Base-by-base conservation (phyloP, 2,888 invertebrate species). In the Saturnia japonica region DNA sequence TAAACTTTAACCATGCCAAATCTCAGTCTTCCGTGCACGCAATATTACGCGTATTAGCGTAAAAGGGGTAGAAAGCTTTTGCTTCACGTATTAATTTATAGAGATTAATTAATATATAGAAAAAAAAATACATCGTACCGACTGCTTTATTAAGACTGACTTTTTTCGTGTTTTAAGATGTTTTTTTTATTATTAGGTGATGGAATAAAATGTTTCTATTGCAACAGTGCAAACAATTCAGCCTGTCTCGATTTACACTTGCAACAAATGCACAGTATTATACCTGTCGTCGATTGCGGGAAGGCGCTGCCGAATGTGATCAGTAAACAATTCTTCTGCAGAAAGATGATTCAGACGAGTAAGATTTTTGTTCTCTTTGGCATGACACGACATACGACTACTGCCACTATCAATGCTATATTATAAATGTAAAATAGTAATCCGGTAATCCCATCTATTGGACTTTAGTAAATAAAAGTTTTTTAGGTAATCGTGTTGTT, bases 261-360 rank as follows among this genome's bases (percentile, higher is more conserved):
- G 67, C 95, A 95, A 72, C 94, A 93, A 70, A 95, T 95, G 82
- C 94, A 93, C 77, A 91, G 85, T 25, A 89, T 95, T 45, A 72
- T 89, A 0, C 88, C 88, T 66, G 82, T 88, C 0, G 87, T 88
- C 67, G 87, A 91, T 72, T 95, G 95, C 67, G 74, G 78, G 1
- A 80, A 78, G 51, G 62, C 81, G 0, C 72, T 84, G 3, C 82
- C 85, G 25, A 81, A 81, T 47, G 77, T 84, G 40, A 75, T 86
- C 62, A 86, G 85, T 71, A 85, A 87, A 12, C 86, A 91, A 42
- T 94, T 95, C 67, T 96, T 96, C 88, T 97, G 97, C 83, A 92
- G 97, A 70, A 97, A 96, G 87, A 95, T 96, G 62, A 91, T 95
- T 0, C 95, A 96, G 79, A 95, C 94, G 77, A 94, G 96, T 95